phyloP scores from a whole-genome alignment of 2,888 invertebrate genomes.

The Caenorhabditis sp. region DNA sequence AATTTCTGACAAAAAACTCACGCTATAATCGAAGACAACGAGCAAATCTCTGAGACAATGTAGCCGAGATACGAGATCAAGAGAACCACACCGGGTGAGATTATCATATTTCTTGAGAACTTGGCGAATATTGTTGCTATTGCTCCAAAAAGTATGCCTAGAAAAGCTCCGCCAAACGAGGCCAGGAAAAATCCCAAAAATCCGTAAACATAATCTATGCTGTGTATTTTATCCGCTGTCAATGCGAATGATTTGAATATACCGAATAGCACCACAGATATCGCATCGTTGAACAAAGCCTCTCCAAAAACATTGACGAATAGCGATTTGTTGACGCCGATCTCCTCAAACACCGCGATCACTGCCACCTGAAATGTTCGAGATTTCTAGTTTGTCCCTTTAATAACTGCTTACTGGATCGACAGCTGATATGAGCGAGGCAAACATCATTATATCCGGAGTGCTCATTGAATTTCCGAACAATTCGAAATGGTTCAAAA shows the following conservation, averaged over 20 bases:
- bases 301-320: conserved; percentile 98
- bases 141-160: conserved; percentile 45
- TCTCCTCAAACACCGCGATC: conserved; percentile 46
- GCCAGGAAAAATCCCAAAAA: conserved; percentile 45
- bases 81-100: conserved; percentile 96
- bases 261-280: conserved; percentile 76
- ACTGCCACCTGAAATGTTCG: too few species aligned
- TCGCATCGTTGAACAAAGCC: conserved; percentile 94
- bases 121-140: conserved; percentile 29
- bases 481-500: conserved; percentile 10
- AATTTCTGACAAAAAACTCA: too few species aligned
- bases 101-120: conserved; percentile 91
- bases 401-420: too few species aligned
- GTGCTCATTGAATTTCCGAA: conserved; percentile 17
- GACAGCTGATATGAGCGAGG: conserved; percentile 45
- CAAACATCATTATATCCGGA: conserved; percentile 38
- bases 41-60: conserved; percentile 94
- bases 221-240: conserved; percentile 15
- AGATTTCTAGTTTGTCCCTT: too few species aligned
- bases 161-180: conserved; percentile 46
- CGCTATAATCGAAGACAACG: conserved; percentile 96
- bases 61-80: conserved; percentile 95
- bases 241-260: conserved; percentile 45
- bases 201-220: conserved; percentile 31
- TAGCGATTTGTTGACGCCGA: conserved; percentile 91